Evolutionary conservation across 1,140 invertebrate genomes (phyloP).

Genomic region (Drosophila sp.): DNA sequence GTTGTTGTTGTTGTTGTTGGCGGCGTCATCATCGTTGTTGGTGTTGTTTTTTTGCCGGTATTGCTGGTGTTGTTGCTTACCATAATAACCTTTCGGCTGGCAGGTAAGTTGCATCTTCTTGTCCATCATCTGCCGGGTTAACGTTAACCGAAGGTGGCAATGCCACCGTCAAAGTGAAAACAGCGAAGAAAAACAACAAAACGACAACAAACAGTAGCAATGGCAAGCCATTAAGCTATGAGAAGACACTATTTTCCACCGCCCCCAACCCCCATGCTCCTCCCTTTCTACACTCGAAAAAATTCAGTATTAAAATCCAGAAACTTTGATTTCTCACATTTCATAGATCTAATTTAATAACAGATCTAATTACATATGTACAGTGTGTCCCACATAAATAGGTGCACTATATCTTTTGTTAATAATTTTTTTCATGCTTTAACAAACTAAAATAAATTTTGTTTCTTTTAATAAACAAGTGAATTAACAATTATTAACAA

Average conservation of each 20-base stretch:
- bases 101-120: constrained; percentile 43
- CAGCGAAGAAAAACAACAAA: constrained; percentile 43
- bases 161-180: constrained; percentile 56
- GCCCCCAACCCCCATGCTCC: background rate
- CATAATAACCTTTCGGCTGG: constrained; percentile 47
- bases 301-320: background rate
- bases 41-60: constrained; percentile 21
- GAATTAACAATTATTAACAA: too few species aligned
- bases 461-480: too few species aligned
- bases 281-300: background rate
- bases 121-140: constrained; percentile 61
- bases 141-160: constrained; percentile 54
- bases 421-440: too few species aligned
- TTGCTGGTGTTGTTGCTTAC: constrained; percentile 23
- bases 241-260: constrained; percentile 66
- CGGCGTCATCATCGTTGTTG: constrained; percentile 15
- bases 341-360: too few species aligned
- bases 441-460: too few species aligned
- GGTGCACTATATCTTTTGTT: too few species aligned
- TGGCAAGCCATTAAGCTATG: constrained; percentile 67
- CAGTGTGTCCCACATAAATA: too few species aligned
- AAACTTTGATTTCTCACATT: too few species aligned
- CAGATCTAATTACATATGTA: too few species aligned
- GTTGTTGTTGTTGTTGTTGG: constrained; percentile 25
- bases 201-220: constrained; percentile 61